Base-by-base conservation (phyloP, 2,113 vertebrate genomes). In the Accipiter virgatus region DNA sequence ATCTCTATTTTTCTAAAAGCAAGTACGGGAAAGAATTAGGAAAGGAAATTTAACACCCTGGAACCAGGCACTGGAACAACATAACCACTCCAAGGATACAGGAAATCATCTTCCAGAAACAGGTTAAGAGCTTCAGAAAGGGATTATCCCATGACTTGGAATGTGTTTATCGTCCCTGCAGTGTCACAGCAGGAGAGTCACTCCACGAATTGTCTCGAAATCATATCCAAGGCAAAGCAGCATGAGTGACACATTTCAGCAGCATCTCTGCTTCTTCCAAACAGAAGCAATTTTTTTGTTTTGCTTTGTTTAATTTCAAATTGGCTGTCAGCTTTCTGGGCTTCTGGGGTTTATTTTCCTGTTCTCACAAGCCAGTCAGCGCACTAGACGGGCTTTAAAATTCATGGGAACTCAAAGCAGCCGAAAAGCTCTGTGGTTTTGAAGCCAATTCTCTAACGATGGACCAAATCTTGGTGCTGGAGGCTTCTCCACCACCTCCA, bases 241-340 rank as follows among this genome's bases (percentile, higher is more conserved):
- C 20, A 5, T 62, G 56, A 88, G 19, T n/a, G 67, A 96, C 88
- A 88, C 22, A 12, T 84, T 90, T 65, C 63, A 38, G 7, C 18
- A 4, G 67, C 18, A 92, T 88, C 73, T 96, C 81, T 79, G 86
- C 67, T 80, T 90, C 77, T 95, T 92, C 58, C 52, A 90, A 92
- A 88, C 29, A 63, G 38, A 50, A 84, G 8, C 29, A 32, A 55
- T 77, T 80, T 86, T 45, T 80, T 62, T 87, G 45, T 62, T 95
- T 90, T 92, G 74, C 93, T 88, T 95, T 93, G 72, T 84, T 93
- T 95, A 81, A 80, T 93, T 94, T 95, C 87, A 91, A 90, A 94
- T 81, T 73, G 34, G 68, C 68, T 87, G 85, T 62, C 78, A 79
- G 55, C 43, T 93, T 85, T 88, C 62, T 73, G 45, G 34, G 67